A percentile compares a stretch with the other conserved stretches of the same genome.
These are phyloP conservation scores for Lithobates pipiens DNA, from an alignment of 2,797 vertebrate genomes.

Conservation along the genomic window DNA sequence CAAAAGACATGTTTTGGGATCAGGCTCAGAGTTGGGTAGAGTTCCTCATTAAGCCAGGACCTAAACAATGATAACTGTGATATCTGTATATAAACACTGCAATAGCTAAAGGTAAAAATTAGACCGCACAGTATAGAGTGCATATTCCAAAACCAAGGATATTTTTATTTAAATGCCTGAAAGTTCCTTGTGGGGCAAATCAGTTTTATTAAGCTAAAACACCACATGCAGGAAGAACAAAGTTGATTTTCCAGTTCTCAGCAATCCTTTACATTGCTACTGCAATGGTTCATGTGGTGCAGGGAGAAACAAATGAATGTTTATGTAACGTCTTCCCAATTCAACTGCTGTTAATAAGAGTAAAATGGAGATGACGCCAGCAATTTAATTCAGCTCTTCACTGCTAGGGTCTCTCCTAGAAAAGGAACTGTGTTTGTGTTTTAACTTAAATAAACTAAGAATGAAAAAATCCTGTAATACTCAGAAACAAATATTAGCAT, in stretches of 20 bases:
- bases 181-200: background rate
- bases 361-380: slow-evolving; percentile 16
- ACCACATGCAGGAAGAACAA: slow-evolving; percentile 1
- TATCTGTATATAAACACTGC: background rate
- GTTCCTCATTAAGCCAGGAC: no score
- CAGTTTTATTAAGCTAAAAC: background rate
- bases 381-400: slow-evolving; percentile 18
- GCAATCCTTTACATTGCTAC: slow-evolving; percentile 18
- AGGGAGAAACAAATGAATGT: slow-evolving; percentile 10
- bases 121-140: background rate
- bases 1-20: no score
- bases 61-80: no score
- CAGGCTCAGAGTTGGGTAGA: no score
- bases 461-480: background rate
- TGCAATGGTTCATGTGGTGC: slow-evolving; percentile 15
- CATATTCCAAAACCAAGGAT: background rate
- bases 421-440: background rate
- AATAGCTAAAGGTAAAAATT: no score
- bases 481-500: no score
- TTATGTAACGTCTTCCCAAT: slow-evolving; percentile 18
- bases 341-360: slow-evolving; percentile 24
- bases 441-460: background rate
- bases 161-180: background rate
- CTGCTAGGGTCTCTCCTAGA: slow-evolving; percentile 8
- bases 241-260: slow-evolving; percentile 13